Percentiles rank a stretch among this genome's conserved stretches.
Conservation (phyloP, 2,113 vertebrate genomes). For the Nothocercus nigrocapillus region DNA sequence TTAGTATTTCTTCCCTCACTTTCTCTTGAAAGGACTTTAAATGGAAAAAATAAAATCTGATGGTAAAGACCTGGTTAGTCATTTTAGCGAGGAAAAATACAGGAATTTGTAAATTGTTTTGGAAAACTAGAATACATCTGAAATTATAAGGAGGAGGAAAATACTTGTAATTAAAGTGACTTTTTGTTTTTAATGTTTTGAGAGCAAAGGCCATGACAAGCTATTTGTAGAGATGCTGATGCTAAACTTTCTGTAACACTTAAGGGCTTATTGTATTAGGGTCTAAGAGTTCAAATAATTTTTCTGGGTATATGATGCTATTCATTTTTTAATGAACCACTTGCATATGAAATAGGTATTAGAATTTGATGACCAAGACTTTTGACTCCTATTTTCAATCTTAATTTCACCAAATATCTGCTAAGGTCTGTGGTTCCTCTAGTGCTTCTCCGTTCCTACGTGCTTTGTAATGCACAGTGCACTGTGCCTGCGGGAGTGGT, state of each 20-base stretch:
- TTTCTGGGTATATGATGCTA: neutral
- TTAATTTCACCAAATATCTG: neutral
- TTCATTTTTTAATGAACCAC: neutral
- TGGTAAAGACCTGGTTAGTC: neutral
- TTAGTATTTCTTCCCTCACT: neutral
- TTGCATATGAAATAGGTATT: neutral
- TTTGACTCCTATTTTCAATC: neutral
- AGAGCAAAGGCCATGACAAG: neutral
- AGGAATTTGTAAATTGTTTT: neutral
- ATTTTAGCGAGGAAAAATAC: neutral
- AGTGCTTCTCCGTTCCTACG: rapidly evolving
- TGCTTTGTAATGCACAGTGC: neutral
- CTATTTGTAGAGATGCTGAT: neutral
- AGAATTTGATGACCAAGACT: neutral
- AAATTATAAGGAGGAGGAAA: neutral
- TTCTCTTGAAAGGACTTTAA: neutral
- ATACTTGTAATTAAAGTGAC: neutral
- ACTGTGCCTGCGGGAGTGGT: neutral
- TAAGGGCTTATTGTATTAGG: neutral
- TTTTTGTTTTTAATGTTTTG: neutral
- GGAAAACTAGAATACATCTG: neutral
- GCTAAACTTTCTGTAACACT: neutral
- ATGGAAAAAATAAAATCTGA: neutral
- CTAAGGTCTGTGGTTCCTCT: neutral
- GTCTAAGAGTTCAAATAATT: neutral